Conservation (phyloP, 2,797 vertebrate species). For the Cryptoblepharus egeriae region DNA sequence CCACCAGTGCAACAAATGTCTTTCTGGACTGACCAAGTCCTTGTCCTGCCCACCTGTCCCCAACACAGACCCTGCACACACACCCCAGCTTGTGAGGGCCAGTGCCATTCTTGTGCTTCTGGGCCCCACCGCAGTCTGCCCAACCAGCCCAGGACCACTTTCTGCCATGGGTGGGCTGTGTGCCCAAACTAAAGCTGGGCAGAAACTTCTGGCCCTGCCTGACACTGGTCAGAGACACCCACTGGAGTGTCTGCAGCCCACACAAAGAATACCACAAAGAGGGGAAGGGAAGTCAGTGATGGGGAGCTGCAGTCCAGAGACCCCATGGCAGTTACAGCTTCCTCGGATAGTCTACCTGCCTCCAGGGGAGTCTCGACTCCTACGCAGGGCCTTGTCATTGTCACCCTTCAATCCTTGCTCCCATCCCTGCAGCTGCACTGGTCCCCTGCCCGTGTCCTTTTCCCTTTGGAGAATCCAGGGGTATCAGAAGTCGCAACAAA, state of each 20-base stretch:
- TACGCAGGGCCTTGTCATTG: too few species aligned
- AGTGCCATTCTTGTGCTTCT: too few species aligned
- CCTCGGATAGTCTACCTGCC: too few species aligned
- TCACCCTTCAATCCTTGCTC: neutral
- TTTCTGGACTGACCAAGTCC: too few species aligned
- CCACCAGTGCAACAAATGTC: too few species aligned
- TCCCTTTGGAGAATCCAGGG: neutral
- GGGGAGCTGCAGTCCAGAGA: neutral
- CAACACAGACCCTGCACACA: too few species aligned
- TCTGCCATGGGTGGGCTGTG: too few species aligned
- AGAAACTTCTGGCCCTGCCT: neutral
- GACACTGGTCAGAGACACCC: neutral
- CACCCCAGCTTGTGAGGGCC: neutral
- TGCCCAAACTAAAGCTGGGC: too few species aligned
- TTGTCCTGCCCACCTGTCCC: too few species aligned
- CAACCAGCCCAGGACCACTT: neutral
- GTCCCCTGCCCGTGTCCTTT: too few species aligned
- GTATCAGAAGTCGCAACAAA: neutral
- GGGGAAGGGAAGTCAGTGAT: conserved; percentile 15
- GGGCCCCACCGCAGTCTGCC: too few species aligned
- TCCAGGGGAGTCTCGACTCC: neutral
- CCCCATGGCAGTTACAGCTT: neutral
- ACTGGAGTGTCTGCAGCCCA: neutral
- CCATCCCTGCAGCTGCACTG: neutral
- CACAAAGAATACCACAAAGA: neutral